Percentiles rank a stretch among this genome's conserved stretches.
These are phyloP conservation scores for Phylloscopus whistleri DNA, from an alignment of 2,113 vertebrate species.

Conservation along the genomic window DNA sequence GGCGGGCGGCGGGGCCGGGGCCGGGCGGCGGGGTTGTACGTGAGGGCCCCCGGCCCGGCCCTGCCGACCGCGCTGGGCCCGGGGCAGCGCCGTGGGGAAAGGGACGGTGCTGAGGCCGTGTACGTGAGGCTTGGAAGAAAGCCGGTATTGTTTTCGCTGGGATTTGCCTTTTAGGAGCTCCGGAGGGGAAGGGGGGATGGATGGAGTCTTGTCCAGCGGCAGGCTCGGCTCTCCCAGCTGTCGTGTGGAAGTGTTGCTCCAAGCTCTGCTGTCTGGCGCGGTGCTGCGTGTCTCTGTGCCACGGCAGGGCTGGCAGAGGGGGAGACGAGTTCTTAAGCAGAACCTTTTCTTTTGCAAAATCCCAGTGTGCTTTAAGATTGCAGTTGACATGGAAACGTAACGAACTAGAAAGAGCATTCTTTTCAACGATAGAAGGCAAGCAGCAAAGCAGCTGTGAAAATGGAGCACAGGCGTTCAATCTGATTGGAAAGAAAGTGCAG, in stretches of 20 bases:
- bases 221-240: accelerated
- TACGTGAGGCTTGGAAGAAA: accelerated
- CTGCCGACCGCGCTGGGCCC: background rate
- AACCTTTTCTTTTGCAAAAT: background rate
- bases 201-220: accelerated
- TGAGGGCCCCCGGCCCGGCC: too few relatives aligned
- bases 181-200: accelerated
- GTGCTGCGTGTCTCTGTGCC: accelerated
- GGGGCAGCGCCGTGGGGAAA: accelerated
- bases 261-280: accelerated
- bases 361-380: accelerated
- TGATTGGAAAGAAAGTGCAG: background rate
- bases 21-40: too few relatives aligned
- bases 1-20: background rate
- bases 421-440: background rate
- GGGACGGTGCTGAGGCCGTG: background rate
- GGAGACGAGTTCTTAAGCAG: too few relatives aligned
- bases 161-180: accelerated
- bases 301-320: accelerated
- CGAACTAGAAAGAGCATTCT: accelerated
- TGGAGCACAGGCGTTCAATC: accelerated
- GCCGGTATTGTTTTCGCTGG: accelerated
- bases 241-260: accelerated
- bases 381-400: accelerated
- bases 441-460: background rate